Evolutionary conservation across 1,140 invertebrate species (phyloP).

Genomic region (Linepithema humile): DNA sequence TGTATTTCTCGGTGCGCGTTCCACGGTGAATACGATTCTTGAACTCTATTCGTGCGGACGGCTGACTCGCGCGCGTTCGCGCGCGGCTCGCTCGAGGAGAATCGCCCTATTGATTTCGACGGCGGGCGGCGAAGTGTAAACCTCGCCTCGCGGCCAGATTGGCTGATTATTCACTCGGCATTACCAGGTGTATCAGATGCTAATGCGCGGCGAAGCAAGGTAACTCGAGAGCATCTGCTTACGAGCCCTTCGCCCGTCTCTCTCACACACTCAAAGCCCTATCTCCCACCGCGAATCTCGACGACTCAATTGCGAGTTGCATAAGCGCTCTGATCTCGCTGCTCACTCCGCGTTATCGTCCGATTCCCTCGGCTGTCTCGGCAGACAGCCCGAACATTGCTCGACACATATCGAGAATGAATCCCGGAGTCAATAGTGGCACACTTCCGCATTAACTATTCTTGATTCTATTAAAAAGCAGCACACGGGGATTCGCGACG

Average conservation of each 20-base stretch:
- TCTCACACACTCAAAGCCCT: neutral
- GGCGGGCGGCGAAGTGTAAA: slow-evolving; percentile 40
- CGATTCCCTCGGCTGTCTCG: neutral
- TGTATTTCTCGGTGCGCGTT: neutral
- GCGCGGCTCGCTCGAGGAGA: slow-evolving; percentile 12
- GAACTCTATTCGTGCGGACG: neutral
- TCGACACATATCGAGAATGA: neutral
- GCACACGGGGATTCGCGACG: no score
- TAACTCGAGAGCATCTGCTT: slow-evolving; percentile 44
- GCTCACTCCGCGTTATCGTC: neutral
- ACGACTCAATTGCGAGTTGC: slow-evolving; percentile 36
- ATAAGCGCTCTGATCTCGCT: neutral
- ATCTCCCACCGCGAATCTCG: slow-evolving; percentile 37
- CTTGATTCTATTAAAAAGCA: neutral
- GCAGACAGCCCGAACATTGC: neutral
- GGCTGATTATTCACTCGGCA: slow-evolving; percentile 62
- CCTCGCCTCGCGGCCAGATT: slow-evolving; percentile 41
- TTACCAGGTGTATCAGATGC: slow-evolving; percentile 49
- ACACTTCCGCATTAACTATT: neutral
- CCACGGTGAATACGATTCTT: neutral
- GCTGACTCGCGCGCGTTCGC: neutral
- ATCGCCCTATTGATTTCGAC: slow-evolving; percentile 40
- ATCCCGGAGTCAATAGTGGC: neutral
- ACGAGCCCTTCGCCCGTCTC: neutral
- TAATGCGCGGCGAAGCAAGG: slow-evolving; percentile 28